Conservation (phyloP, 2,888 invertebrate genomes). For the Congeria kusceri region DNA sequence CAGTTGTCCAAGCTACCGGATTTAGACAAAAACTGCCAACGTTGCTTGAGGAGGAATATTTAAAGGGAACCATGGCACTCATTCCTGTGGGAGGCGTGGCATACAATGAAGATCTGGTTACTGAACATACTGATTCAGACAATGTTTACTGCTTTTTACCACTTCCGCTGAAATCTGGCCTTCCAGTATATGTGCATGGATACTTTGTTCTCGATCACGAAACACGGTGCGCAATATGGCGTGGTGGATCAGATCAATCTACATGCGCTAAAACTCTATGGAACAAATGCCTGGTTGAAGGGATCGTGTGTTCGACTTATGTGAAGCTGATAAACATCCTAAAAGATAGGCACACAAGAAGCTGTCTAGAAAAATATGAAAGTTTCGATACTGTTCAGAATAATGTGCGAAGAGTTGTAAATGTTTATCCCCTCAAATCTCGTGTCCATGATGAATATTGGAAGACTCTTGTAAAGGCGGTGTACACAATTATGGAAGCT, state of each 20-base stretch:
- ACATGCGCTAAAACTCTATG: constrained; percentile 75
- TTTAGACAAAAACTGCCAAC: not conserved
- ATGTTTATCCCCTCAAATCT: constrained; percentile 39
- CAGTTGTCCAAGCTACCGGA: not conserved
- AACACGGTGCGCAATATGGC: constrained; percentile 69
- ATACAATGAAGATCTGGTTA: not conserved
- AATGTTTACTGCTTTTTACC: constrained; percentile 78
- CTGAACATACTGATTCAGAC: not conserved
- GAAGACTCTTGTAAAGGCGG: constrained; percentile 29
- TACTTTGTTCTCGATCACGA: constrained; percentile 79
- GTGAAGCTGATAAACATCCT: not conserved
- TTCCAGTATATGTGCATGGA: constrained; percentile 78
- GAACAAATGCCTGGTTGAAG: constrained; percentile 73
- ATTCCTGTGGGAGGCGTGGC: not conserved
- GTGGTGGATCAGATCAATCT: constrained; percentile 53
- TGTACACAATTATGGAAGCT: constrained; percentile 30
- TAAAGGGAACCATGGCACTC: not conserved
- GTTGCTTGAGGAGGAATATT: not conserved
- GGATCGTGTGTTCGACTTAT: constrained; percentile 43
- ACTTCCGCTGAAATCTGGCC: constrained; percentile 70
- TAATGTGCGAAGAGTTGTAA: constrained; percentile 19
- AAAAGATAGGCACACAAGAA: not conserved
- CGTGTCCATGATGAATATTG: constrained; percentile 35
- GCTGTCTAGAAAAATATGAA: not conserved
- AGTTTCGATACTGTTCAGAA: not conserved